Evolutionary conservation across 2,797 vertebrate genomes (phyloP), one percentile per base, ranked within the genome.

Genomic region (Cynodonichthys magdalenae): DNA sequence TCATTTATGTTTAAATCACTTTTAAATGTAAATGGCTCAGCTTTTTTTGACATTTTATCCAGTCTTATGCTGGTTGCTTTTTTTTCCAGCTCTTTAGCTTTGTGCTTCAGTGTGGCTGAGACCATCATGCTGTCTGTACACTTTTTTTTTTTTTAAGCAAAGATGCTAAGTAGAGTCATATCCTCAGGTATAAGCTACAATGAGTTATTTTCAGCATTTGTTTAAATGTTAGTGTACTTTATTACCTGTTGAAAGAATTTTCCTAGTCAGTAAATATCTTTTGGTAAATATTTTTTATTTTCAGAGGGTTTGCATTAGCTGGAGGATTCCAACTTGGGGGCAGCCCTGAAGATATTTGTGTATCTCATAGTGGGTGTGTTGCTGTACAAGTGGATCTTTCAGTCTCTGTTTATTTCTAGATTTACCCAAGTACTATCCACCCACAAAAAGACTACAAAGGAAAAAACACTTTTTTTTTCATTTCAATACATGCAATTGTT

Each of bases 311-410:
- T 34, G 29, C 18, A 18, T 6, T 50, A 47, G n/a, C 50, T 34
- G 18, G 34, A 74, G n/a, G 45, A 49, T 62, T 65, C 45, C 28
- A 64, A 66, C 73, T 80, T 85, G 71, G 60, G 55, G 63, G 63
- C 55, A 65, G 55, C 66, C 68, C 60, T 56, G 56, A 64, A 63
- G 69, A 75, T 70, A 50, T 68, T 27, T 74, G 59, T 71, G 50
- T 18, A 1, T 65, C 66, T 66, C 59, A 69, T 62, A 20, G 19
- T 59, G 36, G 39, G 19, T 49, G 48, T 63, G 19, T 63, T 62
- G 17, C 29, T 48, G 74, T 68, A 60, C 36, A 17, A 65, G 18
- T 60, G 36, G 36, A 66, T 62, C 71, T 63, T 74, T 82, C 59
- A 53, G 51, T 31, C 24, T 49, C 44, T 6, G 17, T 27, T 63